Base-by-base conservation (phyloP, 1,140 invertebrate species). In the Heliothis virescens region DNA sequence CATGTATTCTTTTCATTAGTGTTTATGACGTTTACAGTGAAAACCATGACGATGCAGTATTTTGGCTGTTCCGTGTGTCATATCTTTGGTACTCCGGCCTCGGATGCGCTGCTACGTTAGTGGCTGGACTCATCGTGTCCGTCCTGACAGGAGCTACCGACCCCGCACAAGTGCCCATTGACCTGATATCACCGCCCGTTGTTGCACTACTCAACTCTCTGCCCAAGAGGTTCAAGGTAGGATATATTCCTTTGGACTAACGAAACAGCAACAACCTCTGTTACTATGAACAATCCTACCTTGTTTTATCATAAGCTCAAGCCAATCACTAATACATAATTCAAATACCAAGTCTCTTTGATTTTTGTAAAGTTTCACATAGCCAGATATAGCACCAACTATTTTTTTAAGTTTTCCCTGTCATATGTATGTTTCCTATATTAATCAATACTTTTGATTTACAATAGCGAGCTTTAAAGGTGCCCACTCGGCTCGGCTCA, bases 31-130 rank as follows among this genome's bases (percentile, higher is more conserved):
- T 85, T 89, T 88, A 15, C 86, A 94, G 92, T 53, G 86, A 87
- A 65, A 83, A 86, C 71, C 79, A 86, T 0, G 91, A 88, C 16
- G 83, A 89, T 16, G 74, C 87, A 9, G 93, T 95, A 4, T 95
- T 95, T 86, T 89, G 94, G 95, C 96, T 96, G 47, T 96, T 96
- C 83, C 95, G 95, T 48, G 92, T 97, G 71, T 96, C 96, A 26
- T 96, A 97, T 83, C 95, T 96, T 89, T 96, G 96, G 96, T 97
- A 96, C 83, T 95, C 97, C n/a, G 96, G 96, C 34, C 96, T 98
- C n/a, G 98, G 97, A 1, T 97, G 96, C 62, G 80, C 96, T 0
- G 92, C 96, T 0, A 98, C 98, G 0, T 92, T 98, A 34, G 79
- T 97, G 3, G 91, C 97, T 13, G 98, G 98, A 1, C 89, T 97